Base-by-base conservation (phyloP, 2,797 vertebrate species). In the Diplodus sargus region DNA sequence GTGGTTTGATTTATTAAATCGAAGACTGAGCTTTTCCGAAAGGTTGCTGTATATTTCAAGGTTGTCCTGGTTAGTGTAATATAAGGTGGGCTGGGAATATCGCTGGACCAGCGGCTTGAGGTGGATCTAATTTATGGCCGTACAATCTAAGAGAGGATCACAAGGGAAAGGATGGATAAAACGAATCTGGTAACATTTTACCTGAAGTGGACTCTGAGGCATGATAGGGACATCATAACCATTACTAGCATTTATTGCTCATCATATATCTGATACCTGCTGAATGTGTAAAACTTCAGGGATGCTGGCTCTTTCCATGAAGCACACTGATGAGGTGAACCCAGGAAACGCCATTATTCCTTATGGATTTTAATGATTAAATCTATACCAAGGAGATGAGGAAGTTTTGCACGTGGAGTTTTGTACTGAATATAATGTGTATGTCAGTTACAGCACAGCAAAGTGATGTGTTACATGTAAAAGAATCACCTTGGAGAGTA, bases 1-100 rank as follows among this genome's bases (percentile, higher is more conserved):
- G 70, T 53, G 69, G 52, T 82, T 74, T 81, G 74, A 88, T 84
- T 74, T 81, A 85, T 85, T 82, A 84, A 81, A 82, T 60, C 5
- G 15, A 70, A 45, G 68, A 78, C 22, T 49, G 45, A 62, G 67
- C 28, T 53, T 76, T 76, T 77, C 39, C 59, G 48, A 76, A 74
- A 76, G 61, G 64, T 63, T 53, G 57, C 45, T 72, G 47, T 18
- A 22, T 49, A 73, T 73, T 71, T 87, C 85, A 88, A 85, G 86
- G 86, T 82, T 63, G 58, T 74, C 66, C 75, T 75, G 76, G 72
- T 79, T 84, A 69, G 72, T 58, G 43, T 60, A 59, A 64, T 78
- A 52, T 72, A 76, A 74, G 49, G 22, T 51, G 47, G n/a, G n/a
- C 42, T 54, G 68, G 59, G 42, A 75, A 83, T 84, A 61, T 78